Percentiles rank a stretch among this genome's conserved stretches.
Conservation (phyloP, 2,797 vertebrate genomes). For the Synanceia verrucosa region DNA sequence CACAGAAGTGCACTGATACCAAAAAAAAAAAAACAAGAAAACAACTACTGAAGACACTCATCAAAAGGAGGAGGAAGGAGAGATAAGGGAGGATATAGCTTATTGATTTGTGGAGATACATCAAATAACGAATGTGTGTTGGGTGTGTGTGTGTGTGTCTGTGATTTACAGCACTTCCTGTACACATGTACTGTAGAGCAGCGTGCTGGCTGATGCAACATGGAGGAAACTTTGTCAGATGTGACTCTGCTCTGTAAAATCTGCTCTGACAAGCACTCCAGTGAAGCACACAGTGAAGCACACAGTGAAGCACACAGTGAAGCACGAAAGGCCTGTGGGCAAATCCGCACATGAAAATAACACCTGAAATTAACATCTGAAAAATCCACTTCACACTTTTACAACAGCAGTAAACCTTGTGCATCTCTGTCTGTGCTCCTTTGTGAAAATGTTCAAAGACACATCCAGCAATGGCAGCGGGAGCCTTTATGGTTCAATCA, state of each 20-base stretch:
- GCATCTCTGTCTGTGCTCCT: neutral
- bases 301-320: slow-evolving; percentile 5
- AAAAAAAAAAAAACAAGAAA: slow-evolving; percentile 44
- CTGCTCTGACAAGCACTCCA: slow-evolving; percentile 28
- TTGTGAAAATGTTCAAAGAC: slow-evolving; percentile 22
- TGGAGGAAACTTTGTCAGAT: slow-evolving; percentile 55
- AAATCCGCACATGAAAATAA: slow-evolving; percentile 29
- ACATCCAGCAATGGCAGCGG: slow-evolving; percentile 3
- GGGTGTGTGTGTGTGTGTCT: neutral
- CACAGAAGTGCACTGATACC: slow-evolving; percentile 49
- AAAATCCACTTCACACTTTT: slow-evolving; percentile 36
- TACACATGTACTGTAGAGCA: slow-evolving; percentile 24
- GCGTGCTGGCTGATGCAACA: slow-evolving; percentile 69
- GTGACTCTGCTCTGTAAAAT: slow-evolving; percentile 49
- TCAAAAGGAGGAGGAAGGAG: slow-evolving; percentile 19
- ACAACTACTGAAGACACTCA: slow-evolving; percentile 36
- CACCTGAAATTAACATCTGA: slow-evolving; percentile 59
- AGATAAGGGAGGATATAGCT: slow-evolving; percentile 36
- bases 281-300: slow-evolving; percentile 13
- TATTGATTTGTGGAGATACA: slow-evolving; percentile 38
- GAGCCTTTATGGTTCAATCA: slow-evolving; percentile 51
- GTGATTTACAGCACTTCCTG: slow-evolving; percentile 18
- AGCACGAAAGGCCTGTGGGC: slow-evolving; percentile 27
- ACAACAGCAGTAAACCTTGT: slow-evolving; percentile 17
- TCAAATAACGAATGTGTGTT: slow-evolving; percentile 4